Evolutionary conservation across 2,797 vertebrate genomes (phyloP), one percentile per base, ranked within the genome.

Genomic region (Siniperca obscura): DNA sequence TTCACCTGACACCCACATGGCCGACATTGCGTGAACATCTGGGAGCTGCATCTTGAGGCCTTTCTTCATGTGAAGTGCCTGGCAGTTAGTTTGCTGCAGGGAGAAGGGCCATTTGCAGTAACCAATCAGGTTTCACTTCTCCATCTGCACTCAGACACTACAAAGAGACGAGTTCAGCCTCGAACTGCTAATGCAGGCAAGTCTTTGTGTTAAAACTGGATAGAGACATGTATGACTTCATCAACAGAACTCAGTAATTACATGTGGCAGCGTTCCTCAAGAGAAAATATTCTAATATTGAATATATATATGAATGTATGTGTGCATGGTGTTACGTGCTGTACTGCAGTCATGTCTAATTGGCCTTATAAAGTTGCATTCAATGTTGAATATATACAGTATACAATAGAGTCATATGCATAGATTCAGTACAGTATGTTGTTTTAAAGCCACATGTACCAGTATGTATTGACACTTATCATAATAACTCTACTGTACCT

Each of bases 1-100:
- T 91, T 89, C 87, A 92, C 91, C 91, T 92, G 91, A 92, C 94
- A 90, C 80, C 92, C 92, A 93, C 93, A 93, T 92, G 91, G 92
- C 84, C 88, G 36, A 84, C 90, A 91, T 93, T 93, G 85, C 70
- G 59, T 25, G 92, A 95, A 94, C 93, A 95, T 95, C 92, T 94
- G 93, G 86, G 90, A 93, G 92, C 87, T 87, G 88, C 89, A 89
- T 93, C 93, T 93, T 76, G 86, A 88, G 93, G 94, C 93, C 76
- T 93, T 94, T 87, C 86, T 87, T 94, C 90, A 92, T 92, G 87
- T 84, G 83, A 92, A 93, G 89, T 93, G 93, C 92, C 92, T 93
- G 90, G 91, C 91, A 92, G 93, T 89, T 93, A 94, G 87, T 88
- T 92, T 81, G 93, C 89, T 90, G 90, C 91, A 81, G 89, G 93